A percentile compares a stretch with the other conserved stretches of the same genome.
phyloP scores from a whole-genome alignment of 2,113 vertebrate genomes.

The Orycteropus afer region DNA sequence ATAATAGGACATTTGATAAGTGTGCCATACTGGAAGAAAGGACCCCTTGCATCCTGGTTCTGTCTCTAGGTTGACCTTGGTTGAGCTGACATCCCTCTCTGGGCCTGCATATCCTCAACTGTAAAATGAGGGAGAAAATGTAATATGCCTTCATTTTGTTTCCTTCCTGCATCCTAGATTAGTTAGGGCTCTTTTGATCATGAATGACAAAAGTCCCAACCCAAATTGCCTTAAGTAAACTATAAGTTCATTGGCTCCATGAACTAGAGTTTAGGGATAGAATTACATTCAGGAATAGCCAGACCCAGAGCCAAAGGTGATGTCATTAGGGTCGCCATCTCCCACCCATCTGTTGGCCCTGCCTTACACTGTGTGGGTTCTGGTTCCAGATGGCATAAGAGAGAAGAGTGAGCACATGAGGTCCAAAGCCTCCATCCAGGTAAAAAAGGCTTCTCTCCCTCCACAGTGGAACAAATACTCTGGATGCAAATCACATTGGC shows the following conservation, averaged over 20 bases:
- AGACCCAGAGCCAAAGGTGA: neutral
- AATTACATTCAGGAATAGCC: neutral
- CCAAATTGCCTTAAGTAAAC: neutral
- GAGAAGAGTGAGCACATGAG: neutral
- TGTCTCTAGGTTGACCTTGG: neutral
- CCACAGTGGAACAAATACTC: neutral
- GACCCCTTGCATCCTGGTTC: neutral
- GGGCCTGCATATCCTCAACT: neutral
- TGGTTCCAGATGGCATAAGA: neutral
- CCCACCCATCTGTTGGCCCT: neutral
- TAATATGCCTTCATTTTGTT: neutral
- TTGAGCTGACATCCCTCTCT: neutral
- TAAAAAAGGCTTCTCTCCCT: neutral
- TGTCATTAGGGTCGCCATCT: neutral
- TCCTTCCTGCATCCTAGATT: neutral
- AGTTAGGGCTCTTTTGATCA: neutral
- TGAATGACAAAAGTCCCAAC: neutral
- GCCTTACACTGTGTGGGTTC: neutral
- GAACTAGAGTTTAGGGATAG: neutral
- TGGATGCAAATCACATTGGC: neutral
- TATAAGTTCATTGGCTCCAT: neutral
- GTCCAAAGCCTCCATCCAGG: too few species aligned
- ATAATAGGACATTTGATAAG: neutral
- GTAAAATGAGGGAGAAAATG: neutral
- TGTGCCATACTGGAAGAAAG: neutral